Base-by-base conservation (phyloP, 2,888 invertebrate genomes). In the Microctonus hyperodae region DNA sequence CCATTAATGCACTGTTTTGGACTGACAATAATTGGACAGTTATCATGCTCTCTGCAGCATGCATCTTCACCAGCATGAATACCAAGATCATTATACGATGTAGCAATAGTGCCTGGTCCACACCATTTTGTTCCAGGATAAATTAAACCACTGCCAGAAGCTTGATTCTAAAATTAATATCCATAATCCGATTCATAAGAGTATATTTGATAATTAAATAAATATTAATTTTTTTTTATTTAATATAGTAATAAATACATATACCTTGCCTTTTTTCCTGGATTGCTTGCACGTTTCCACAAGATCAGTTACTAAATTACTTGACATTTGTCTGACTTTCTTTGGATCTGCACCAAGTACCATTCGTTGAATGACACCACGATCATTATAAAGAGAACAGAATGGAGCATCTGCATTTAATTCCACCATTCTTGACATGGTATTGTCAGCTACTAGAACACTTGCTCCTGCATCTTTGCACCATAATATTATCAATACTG, bases 61-160 rank as follows among this genome's bases (percentile, higher is more conserved):
- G 86, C 85, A 79, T 93, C 93, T 75, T 92, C 90, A 60, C 88
- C 87, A 0, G 81, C 74, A 75, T 90, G 88, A 0, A 83, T 79
- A 0, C 92, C 92, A 68, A 92, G 81, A 70, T 92, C 92, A 33
- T 88, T 86, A 76, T 88, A 89, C 72, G 88, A 87, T 1, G 78
- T 76, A 0, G 92, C 91, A 13, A 86, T 83, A 68, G 87, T 89
- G 23, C 92, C 92, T 58, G 90, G 89, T 0, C 92, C 92, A 79
- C 92, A 93, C 92, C 92, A 93, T 78, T 92, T 91, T 0, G 93
- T 93, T 1, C 92, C 92, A 64, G 90, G 89, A 70, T 83, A 84
- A 61, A 86, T 81, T 16, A 82, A 60, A 9, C 81, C 82, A 35
- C 77, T 74, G 9, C 76, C 78, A 2, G 77, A 67, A 44, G 76